Conservation (phyloP, 2,797 vertebrate species). For the Gallinago stenura region DNA sequence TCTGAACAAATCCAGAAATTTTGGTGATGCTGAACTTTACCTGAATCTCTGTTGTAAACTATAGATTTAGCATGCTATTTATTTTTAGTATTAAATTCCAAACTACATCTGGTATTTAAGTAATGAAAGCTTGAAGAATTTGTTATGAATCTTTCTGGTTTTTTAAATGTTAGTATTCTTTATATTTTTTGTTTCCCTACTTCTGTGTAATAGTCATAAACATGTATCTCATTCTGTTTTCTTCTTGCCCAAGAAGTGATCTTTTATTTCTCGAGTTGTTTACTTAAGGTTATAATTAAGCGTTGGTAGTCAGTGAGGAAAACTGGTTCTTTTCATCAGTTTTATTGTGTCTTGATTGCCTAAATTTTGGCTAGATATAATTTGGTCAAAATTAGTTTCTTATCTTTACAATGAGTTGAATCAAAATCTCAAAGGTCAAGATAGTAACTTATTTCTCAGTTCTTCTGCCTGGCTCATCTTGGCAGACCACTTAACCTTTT, state of each 20-base stretch:
- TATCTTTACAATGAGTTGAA: neutral
- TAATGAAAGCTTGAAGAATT: neutral
- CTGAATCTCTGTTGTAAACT: neutral
- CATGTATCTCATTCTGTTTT: neutral
- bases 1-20: neutral
- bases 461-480: neutral
- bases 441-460: neutral
- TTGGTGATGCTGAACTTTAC: neutral
- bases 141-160: neutral
- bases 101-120: neutral
- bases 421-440: neutral
- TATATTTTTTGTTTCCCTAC: neutral
- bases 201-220: neutral
- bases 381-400: neutral
- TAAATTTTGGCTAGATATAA: neutral
- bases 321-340: neutral
- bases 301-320: neutral
- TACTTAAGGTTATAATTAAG: neutral
- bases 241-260: neutral
- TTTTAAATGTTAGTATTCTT: neutral
- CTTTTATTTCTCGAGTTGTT: neutral
- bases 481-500: neutral
- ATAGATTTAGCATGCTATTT: neutral
- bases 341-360: neutral
- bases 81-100: slow-evolving; percentile 1